Percentiles rank a stretch among this genome's conserved stretches.
Evolutionary conservation across 1,140 invertebrate genomes (phyloP).

Genomic region (Solenopsis fugax): DNA sequence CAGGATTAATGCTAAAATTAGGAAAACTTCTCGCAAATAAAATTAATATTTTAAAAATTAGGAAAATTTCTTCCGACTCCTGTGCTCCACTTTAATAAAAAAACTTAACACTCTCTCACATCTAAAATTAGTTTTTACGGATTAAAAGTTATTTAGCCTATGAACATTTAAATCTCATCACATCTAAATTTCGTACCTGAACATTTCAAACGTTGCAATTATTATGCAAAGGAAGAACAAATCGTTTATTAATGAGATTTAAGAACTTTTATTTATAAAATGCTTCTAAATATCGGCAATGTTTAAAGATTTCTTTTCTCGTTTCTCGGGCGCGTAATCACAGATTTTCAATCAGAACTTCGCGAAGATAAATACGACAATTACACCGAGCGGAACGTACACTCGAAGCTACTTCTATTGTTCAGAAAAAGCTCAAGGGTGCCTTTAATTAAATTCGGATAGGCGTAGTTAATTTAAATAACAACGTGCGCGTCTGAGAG

Average conservation of each 20-base stretch:
- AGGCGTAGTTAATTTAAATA: conserved; percentile 50
- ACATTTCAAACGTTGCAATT: neutral
- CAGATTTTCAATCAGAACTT: neutral
- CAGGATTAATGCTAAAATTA: neutral
- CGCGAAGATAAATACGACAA: neutral
- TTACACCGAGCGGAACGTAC: neutral
- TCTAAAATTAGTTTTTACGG: neutral
- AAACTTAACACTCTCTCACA: neutral
- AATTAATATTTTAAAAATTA: conserved; percentile 1
- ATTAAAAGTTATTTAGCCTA: neutral
- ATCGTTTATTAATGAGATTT: neutral
- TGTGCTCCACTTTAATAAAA: neutral
- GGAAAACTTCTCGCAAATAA: neutral
- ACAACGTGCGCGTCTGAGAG: conserved; percentile 25
- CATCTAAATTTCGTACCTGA: neutral
- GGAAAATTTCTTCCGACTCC: neutral
- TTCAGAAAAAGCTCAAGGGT: neutral
- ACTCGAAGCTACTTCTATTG: neutral
- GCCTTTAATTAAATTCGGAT: conserved; percentile 54
- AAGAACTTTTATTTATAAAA: neutral
- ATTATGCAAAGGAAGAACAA: neutral
- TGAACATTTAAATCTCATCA: neutral
- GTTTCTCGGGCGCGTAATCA: neutral
- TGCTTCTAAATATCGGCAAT: neutral
- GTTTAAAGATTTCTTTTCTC: neutral